phyloP scores from a whole-genome alignment of 2,888 invertebrate genomes.

The Tinea semifulvella region DNA sequence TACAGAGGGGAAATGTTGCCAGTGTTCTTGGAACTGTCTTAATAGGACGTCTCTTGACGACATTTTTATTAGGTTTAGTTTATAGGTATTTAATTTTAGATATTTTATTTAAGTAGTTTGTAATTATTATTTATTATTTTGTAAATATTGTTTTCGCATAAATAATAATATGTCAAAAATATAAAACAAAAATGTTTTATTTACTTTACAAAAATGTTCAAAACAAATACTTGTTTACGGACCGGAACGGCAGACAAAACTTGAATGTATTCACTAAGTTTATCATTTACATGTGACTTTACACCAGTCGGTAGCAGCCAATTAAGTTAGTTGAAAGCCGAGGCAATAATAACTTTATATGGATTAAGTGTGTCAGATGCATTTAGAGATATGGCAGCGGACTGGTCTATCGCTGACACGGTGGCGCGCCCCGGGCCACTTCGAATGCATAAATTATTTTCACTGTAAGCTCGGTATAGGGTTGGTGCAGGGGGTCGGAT shows the following conservation, averaged over 20 bases:
- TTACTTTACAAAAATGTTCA: no score
- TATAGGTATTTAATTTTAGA: no score
- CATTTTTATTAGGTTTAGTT: no score
- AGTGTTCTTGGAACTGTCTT: no score
- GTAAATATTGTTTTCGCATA: no score
- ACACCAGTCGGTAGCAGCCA: conserved; percentile 49
- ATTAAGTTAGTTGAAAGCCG: conserved; percentile 52
- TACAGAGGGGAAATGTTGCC: no score
- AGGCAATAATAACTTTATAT: conserved; percentile 56
- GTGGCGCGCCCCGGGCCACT: conserved; percentile 28
- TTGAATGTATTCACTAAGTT: conserved; percentile 36
- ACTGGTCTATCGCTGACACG: conserved; percentile 36
- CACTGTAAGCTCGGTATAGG: conserved; percentile 22
- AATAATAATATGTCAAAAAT: no score
- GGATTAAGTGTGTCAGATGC: conserved; percentile 56
- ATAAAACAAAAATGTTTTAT: no score
- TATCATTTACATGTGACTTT: conserved; percentile 49
- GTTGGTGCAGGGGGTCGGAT: conserved; percentile 21
- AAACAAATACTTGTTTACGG: not conserved
- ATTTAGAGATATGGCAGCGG: conserved; percentile 41
- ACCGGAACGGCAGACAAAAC: not conserved
- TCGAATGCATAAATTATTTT: conserved; percentile 36
- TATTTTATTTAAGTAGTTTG: no score
- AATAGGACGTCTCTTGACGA: no score
- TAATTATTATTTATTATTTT: no score